Base-by-base conservation (phyloP, 2,113 vertebrate genomes). In the Perca fluviatilis region DNA sequence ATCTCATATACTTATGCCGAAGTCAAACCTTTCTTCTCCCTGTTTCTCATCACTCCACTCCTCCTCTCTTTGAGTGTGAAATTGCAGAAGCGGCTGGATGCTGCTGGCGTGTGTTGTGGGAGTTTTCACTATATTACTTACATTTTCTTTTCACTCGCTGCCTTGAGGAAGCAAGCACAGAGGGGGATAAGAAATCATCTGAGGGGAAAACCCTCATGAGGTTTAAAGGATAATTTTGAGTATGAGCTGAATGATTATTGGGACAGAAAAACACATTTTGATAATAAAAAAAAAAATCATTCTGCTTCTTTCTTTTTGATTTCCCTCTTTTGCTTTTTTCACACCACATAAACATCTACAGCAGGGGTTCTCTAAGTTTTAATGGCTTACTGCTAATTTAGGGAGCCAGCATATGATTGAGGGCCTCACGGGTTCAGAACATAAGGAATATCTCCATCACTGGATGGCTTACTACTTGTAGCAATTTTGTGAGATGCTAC, bases 51-150 rank as follows among this genome's bases (percentile, higher is more conserved):
- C 86, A 10, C 69, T 71, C 49, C 60, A 5, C 50, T 85, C 72
- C 82, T 87, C 82, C 60, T 85, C 49, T 61, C 57, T 0, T 2
- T 47, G 33, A 85, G 68, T 88, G 91, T 86, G 86, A 92, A 92
- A 92, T 90, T 67, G 70, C 40, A 23, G 49, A 91, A 84, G 84
- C 80, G 50, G 62, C 71, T 85, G 70, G 62, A 79, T 69, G 79
- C 77, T 75, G 88, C 70, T 68, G 77, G 76, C 67, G 73, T 77
- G 83, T 83, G 84, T 30, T 90, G 88, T 74, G 70, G 80, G 85
- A 85, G 84, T 88, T 89, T 79, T 80, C 57, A 21, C 67, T 75
- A 14, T 70, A 60, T 87, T 73, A 62, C 79, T 79, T 58, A 14
- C 15, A 66, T 71, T 64, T 86, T 79, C 33, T 77, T 51, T 54